Evolutionary conservation across 1,140 invertebrate species (phyloP), one percentile per base, ranked within the genome.

Genomic region (Pseudoatta argentina): DNA sequence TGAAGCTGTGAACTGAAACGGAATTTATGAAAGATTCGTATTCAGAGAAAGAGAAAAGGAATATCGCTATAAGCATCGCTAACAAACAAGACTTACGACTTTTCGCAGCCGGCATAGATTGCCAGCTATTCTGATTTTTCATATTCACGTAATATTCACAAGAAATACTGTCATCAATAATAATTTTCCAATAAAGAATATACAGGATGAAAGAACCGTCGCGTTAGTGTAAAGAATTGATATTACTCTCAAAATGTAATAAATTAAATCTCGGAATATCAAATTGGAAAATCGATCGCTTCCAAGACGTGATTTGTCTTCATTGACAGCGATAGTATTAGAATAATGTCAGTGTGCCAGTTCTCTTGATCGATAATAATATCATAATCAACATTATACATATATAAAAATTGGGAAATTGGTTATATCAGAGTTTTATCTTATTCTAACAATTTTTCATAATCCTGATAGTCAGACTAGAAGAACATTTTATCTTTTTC

Each of bases 21-120:
- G 34, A 55, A 87, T 87, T 87, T 87, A 85, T 63, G 71, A 85
- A 66, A 75, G 51, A 87, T 81, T 91, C 27, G 78, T 39, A 34
- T 85, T 64, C 77, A 27, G 24, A 27, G 14, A 21, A 64, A 83
- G 21, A 64, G 78, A 73, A 83, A 82, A 71, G 24, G 61, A 63
- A 14, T 71, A 24, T 24, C 24, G 24, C 24, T 24, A 24, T 24
- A 30, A 63, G 10, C 4, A 39, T 18, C 39, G 12, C 44, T 67
- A n/a, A 39, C 48, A 81, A n/a, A 39, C 48, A 81, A 69, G 63
- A 81, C 77, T 81, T 69, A 81, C 10, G 21, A 69, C 21, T 81
- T 71, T 14, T 69, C n/a, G 64, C 51, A 69, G 16, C 27, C 24
- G 14, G 8, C 14, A 67, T 39, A 69, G 27, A 39, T 24, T 79